Conservation (phyloP, 2,113 vertebrate species). For the Pygoscelis adeliae region DNA sequence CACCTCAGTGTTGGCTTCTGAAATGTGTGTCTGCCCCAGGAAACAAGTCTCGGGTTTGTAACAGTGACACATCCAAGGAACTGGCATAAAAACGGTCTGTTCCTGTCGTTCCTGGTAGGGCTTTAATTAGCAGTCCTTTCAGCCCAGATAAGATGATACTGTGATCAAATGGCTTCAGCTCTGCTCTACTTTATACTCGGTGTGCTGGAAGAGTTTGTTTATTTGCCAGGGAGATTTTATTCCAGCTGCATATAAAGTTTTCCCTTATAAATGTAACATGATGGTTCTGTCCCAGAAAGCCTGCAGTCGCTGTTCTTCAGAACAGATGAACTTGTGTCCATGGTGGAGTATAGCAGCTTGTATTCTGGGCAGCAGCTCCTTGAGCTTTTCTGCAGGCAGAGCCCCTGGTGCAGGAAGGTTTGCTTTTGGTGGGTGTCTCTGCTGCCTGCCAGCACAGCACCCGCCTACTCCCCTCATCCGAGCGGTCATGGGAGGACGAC, state of each 20-base stretch:
- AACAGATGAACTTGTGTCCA: fast-evolving
- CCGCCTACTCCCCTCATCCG: fast-evolving
- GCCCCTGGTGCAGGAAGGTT: background rate
- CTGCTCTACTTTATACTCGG: fast-evolving
- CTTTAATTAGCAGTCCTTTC: background rate
- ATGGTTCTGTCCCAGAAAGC: background rate
- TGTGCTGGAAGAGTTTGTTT: background rate
- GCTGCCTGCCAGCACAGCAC: background rate
- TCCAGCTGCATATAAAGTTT: background rate
- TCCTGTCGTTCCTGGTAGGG: background rate
- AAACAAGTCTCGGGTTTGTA: background rate
- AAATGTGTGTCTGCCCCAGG: fast-evolving
- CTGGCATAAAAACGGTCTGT: fast-evolving
- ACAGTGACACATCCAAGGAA: background rate
- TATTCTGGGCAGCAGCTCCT: fast-evolving
- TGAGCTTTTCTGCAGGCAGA: background rate
- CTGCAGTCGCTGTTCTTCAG: fast-evolving
- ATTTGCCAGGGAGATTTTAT: background rate
- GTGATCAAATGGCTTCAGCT: background rate
- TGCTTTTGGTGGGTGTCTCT: background rate
- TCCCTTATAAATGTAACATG: fast-evolving
- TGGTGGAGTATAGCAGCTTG: fast-evolving
- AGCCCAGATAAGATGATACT: background rate
- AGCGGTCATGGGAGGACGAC: fast-evolving
- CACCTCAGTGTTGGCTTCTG: background rate